Base-by-base conservation (phyloP, 2,797 vertebrate species). In the Varecia variegata region DNA sequence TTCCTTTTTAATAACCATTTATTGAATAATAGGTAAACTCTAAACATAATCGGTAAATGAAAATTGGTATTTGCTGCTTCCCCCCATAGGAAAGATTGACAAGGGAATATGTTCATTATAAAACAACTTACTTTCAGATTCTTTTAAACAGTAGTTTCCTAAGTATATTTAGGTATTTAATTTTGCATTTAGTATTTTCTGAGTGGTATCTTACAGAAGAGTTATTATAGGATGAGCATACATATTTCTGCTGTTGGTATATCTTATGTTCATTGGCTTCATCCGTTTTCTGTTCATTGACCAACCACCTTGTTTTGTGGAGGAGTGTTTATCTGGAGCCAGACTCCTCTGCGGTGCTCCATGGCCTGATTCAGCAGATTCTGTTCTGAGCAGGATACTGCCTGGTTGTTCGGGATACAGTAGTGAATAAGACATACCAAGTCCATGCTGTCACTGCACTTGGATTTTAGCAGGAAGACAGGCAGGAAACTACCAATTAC, bases 241-340 rank as follows among this genome's bases (percentile, higher is more conserved):
- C 3, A 0, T 60, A 5, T 74, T 45, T 21, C 81, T 58, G 71
- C 71, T 14, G 0, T 43, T 25, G 52, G 30, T 8, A 0, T 58
- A 10, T 3, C 47, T 60, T 3, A 0, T 3, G 7, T 23, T 17
- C 52, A 7, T 12, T 7, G 65, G 50, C 62, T 3, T 67, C 50
- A 5, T 11, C n/a, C 23, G 0, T 56, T 32, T 56, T 32, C 1
- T 3, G 1, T 38, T 54, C 2, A 5, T 1, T 58, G n/a, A 21
- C 50, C 6, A 4, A 13, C 23, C 9, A 1, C 3, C 85, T 43
- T 38, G 21, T 38, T 58, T 3, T 10, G 38, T 35, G 52, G 45
- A 56, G 21, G 38, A 35, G 32, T n/a, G 21, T 79, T 73, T 30
- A 38, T 32, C 25, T 68, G 50, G 30, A 27, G 56, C 50, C 10